phyloP scores from a whole-genome alignment of 2,888 invertebrate species.

The Unio delphinus region DNA sequence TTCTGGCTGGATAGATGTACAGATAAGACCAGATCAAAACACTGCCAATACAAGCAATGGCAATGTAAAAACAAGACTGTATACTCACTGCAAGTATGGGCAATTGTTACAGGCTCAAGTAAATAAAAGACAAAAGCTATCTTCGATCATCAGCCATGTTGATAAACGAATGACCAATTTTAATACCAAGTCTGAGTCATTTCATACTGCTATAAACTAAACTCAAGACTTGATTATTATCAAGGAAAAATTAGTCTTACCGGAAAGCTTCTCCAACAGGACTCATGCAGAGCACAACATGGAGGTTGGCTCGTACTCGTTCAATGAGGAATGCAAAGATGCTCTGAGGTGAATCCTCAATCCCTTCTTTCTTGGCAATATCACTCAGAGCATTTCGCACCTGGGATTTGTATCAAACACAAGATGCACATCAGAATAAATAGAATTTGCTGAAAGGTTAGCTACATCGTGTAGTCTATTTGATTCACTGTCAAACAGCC shows the following conservation, averaged over 20 bases:
- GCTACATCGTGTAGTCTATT: not conserved
- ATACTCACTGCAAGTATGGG: too few relatives aligned
- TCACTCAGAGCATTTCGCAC: conserved; percentile 67
- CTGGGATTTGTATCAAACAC: conserved; percentile 39
- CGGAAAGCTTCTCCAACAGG: conserved; percentile 88
- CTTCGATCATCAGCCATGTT: too few relatives aligned
- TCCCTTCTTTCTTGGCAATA: conserved; percentile 67
- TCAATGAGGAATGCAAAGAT: conserved; percentile 85
- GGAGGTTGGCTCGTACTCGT: conserved; percentile 83
- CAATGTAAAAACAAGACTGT: too few relatives aligned
- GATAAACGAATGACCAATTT: too few relatives aligned
- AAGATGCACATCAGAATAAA: conserved; percentile 21
- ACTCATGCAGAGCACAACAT: conserved; percentile 88
- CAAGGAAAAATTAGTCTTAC: conserved; percentile 44
- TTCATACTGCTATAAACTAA: too few relatives aligned
- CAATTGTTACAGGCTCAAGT: too few relatives aligned
- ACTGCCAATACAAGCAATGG: too few relatives aligned
- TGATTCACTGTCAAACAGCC: not conserved
- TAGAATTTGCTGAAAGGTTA: conserved; percentile 1
- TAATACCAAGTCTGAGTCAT: too few relatives aligned
- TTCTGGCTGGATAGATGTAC: too few relatives aligned
- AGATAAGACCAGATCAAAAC: too few relatives aligned
- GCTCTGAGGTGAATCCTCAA: conserved; percentile 74
- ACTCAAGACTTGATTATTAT: too few relatives aligned
- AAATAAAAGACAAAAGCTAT: too few relatives aligned